Conservation (phyloP, 2,113 vertebrate species). For the Petroica traversi region DNA sequence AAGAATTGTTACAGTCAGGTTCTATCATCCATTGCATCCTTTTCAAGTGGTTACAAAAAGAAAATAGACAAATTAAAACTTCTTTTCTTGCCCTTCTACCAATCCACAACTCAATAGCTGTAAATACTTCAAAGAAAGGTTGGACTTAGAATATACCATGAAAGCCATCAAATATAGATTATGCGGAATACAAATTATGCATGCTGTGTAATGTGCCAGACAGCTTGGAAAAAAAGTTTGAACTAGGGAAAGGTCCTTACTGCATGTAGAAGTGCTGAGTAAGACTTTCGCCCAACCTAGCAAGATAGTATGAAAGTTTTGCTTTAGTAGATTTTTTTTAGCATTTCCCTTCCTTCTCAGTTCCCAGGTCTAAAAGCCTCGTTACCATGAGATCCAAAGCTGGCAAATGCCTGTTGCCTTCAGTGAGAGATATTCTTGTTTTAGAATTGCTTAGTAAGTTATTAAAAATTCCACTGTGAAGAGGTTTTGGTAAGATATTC, state of each 20-base stretch:
- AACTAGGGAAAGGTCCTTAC: not conserved
- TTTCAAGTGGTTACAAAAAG: too few relatives aligned
- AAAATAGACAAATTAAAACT: not conserved
- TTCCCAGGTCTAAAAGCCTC: not conserved
- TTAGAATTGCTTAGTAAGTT: not conserved
- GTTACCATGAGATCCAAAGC: not conserved
- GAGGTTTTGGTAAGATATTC: not conserved
- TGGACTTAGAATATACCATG: not conserved
- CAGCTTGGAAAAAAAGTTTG: not conserved
- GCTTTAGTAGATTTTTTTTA: not conserved
- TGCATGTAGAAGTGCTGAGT: not conserved
- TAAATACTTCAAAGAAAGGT: not conserved
- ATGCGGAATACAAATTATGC: not conserved
- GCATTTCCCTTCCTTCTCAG: not conserved
- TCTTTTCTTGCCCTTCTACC: not conserved
- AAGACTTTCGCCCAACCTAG: accelerated
- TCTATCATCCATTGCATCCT: not conserved
- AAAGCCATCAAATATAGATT: not conserved
- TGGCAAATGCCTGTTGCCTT: not conserved
- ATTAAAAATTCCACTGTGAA: not conserved
- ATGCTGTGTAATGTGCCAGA: not conserved
- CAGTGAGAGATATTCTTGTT: not conserved
- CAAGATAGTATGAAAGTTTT: not conserved
- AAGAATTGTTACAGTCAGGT: not conserved
- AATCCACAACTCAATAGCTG: not conserved